These are phyloP conservation scores for Delichon dasypus DNA, from an alignment of 2,797 vertebrate species.

Conservation along the genomic window DNA sequence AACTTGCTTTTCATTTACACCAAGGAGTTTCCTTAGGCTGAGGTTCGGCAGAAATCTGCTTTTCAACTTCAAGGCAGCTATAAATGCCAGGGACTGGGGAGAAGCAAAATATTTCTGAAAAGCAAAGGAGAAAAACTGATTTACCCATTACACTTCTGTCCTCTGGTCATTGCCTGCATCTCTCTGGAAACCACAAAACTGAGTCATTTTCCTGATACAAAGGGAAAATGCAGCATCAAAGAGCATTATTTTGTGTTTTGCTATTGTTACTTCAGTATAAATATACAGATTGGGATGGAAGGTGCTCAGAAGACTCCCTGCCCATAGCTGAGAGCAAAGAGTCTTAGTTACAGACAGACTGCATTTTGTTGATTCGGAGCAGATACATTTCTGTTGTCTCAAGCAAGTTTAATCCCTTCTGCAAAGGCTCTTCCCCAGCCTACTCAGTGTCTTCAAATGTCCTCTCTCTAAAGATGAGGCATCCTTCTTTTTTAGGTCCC, in stretches of 20 bases:
- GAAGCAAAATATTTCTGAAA: background rate
- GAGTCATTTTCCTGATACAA: background rate
- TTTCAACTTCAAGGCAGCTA: slow-evolving; percentile 5
- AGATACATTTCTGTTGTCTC: background rate
- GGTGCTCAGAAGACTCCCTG: background rate
- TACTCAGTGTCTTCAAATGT: background rate
- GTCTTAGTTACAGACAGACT: background rate
- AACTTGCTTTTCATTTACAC: background rate
- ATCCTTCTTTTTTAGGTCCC: background rate
- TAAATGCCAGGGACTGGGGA: background rate
- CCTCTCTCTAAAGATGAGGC: background rate
- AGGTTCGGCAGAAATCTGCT: background rate
- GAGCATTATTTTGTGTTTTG: background rate
- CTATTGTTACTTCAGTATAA: background rate
- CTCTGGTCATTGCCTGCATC: background rate
- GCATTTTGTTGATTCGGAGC: background rate
- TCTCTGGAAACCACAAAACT: background rate
- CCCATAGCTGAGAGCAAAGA: background rate
- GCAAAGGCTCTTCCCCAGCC: background rate
- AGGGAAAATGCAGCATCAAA: background rate
- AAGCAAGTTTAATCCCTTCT: background rate
- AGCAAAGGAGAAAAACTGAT: background rate
- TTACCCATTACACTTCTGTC: background rate
- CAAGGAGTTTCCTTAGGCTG: background rate
- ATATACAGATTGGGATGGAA: background rate